A percentile compares a stretch with the other conserved stretches of the same genome.
phyloP scores from a whole-genome alignment of 2,113 vertebrate genomes.

The Lethenteron reissneri region DNA sequence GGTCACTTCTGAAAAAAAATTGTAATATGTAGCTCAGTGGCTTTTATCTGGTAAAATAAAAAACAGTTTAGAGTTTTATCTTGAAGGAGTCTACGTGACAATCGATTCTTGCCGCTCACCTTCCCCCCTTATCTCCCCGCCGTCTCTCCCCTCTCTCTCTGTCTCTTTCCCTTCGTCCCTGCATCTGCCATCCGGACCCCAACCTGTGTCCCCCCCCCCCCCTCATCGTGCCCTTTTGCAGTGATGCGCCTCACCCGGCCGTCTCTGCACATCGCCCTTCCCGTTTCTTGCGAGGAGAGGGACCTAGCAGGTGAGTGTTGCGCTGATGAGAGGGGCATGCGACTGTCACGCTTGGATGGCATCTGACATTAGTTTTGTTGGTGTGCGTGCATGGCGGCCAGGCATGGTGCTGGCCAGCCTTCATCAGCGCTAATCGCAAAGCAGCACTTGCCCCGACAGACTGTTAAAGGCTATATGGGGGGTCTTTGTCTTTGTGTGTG shows the following conservation, averaged over 20 bases:
- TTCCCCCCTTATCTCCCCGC: too few relatives aligned
- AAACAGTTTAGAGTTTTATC: too few relatives aligned
- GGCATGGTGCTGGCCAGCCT: neutral
- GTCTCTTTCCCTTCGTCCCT: too few relatives aligned
- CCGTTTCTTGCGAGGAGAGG: slow-evolving; percentile 79
- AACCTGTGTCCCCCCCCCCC: too few relatives aligned
- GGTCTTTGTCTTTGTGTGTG: slow-evolving; percentile 11
- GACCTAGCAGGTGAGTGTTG: slow-evolving; percentile 59
- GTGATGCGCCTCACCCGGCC: slow-evolving; percentile 96
- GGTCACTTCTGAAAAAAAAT: too few relatives aligned
- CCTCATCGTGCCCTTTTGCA: slow-evolving; percentile 18
- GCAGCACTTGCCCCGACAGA: neutral
- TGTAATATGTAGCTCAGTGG: too few relatives aligned
- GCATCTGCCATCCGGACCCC: too few relatives aligned
- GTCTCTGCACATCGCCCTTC: slow-evolving; percentile 88
- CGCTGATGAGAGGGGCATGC: neutral
- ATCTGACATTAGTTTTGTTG: neutral
- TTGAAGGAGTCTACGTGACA: too few relatives aligned
- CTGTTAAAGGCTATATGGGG: neutral
- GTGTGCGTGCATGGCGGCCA: neutral
- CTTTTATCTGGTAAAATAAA: too few relatives aligned
- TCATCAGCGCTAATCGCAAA: neutral
- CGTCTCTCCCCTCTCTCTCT: too few relatives aligned
- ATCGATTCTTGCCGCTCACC: too few relatives aligned
- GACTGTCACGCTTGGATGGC: neutral